These are phyloP conservation scores for Heliconius sara DNA, from an alignment of 2,888 invertebrate species.

Conservation along the genomic window DNA sequence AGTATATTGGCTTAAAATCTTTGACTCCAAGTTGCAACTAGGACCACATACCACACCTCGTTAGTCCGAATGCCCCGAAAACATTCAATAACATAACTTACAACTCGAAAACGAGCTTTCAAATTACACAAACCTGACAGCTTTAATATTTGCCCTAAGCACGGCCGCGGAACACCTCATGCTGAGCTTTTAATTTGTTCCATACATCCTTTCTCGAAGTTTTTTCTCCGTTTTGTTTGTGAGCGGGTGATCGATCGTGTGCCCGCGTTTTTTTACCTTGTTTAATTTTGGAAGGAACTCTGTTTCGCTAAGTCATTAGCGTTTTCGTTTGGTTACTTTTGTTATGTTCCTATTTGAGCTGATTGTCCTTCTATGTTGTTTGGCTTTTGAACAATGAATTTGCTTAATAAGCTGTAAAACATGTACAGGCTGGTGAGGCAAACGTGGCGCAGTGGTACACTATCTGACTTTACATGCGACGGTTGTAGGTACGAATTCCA, in stretches of 20 bases:
- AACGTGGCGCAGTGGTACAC: not conserved
- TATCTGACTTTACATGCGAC: not conserved
- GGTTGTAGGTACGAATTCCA: not conserved
- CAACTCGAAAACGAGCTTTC: slow-evolving; percentile 60
- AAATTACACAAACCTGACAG: slow-evolving; percentile 69
- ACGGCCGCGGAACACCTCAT: slow-evolving; percentile 69
- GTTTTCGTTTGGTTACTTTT: slow-evolving; percentile 58
- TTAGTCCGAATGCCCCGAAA: slow-evolving; percentile 42
- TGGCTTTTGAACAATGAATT: slow-evolving; percentile 31
- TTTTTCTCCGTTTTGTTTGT: slow-evolving; percentile 81
- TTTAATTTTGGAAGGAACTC: slow-evolving; percentile 79
- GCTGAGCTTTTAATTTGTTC: slow-evolving; percentile 84
- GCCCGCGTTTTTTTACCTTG: slow-evolving; percentile 76
- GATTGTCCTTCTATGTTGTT: slow-evolving; percentile 70
- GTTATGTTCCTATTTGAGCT: slow-evolving; percentile 75
- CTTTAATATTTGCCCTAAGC: slow-evolving; percentile 81
- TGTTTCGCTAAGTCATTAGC: slow-evolving; percentile 82
- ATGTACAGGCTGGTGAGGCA: not conserved
- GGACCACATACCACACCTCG: slow-evolving; percentile 18
- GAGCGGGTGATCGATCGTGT: slow-evolving; percentile 79
- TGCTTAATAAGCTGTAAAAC: not conserved
- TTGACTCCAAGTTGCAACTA: not conserved
- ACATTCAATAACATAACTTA: slow-evolving; percentile 81
- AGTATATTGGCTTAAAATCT: not conserved
- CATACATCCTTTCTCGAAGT: slow-evolving; percentile 78